Base-by-base conservation (phyloP, 2,888 invertebrate species). In the Lasioglossum malachurum region DNA sequence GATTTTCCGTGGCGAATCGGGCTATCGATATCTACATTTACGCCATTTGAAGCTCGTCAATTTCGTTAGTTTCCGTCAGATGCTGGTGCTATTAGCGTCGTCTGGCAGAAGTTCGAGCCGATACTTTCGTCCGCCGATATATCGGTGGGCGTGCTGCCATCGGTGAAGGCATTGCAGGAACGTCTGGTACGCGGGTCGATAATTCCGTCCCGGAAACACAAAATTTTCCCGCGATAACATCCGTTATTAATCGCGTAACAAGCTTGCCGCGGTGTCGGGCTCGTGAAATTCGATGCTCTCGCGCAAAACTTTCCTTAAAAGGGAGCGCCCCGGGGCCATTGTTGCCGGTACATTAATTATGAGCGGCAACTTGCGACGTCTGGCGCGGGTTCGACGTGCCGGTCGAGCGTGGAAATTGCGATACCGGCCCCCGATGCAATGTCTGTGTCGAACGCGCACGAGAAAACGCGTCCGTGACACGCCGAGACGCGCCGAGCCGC, bases 251-350 rank as follows among this genome's bases (percentile, higher is more conserved):
- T 38, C 69, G 77, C 35, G 75, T 31, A 53, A 81, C 73, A 57
- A 77, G 69, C 44, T 69, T 14, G 23, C 69, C 69, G 35, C 74
- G n/a, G 46, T 35, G 49, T 53, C 69, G 73, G 69, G 38, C 49
- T 77, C 82, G 83, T 88, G 92, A 93, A 93, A 93, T 91, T 90
- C 88, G 92, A 93, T 91, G 88, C 92, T 84, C 78, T 72, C 82
- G 78, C 85, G 91, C 38, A 91, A 93, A 93, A 92, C 90, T 93
- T 92, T 88, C 74, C 83, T 82, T 80, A 82, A 90, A 90, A 86
- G 76, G 83, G 77, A 49, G 78, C 35, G 53, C 4, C 71, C 19
- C 35, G 60, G 71, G 49, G 64, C 53, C 80, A 80, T 78, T 86
- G 84, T 53, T 67, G 73, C 49, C 74, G 78, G 74, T 74, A 67